Base-by-base conservation (phyloP, 2,113 vertebrate species). In the Amblyopsis rosae region DNA sequence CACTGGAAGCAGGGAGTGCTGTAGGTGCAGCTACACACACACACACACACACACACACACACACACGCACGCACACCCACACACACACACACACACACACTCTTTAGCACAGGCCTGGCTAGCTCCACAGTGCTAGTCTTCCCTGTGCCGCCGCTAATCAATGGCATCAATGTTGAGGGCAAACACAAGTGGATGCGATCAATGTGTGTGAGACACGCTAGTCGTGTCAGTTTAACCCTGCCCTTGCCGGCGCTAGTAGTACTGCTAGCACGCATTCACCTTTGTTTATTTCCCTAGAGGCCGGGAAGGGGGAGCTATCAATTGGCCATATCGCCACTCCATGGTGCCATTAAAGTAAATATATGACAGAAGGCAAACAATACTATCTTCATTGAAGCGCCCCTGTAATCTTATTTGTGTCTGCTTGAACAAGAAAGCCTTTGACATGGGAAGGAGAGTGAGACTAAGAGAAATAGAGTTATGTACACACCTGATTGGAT, bases 1-100 rank as follows among this genome's bases (percentile, higher is more conserved):
- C 79, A 84, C 70, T 76, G 84, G 81, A 79, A 84, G 69, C 50
- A 70, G 61, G 70, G 69, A 60, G 54, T 60, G 56, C 81, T 87
- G 60, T 72, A 35, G 69, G 81, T 86, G 64, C 82, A 77, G 59
- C 35, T 8, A 41, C 35, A 41, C 35, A 41, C 35, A 41, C 35
- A 41, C 35, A 41, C 35, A 41, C 6, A 6, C 35, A 41, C 35
- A 41, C 35, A 41, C 35, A 41, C 35, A 41, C 35, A 41, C 35
- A 19, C 19, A 19, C 19, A 19, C 19, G 19, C 19, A 1, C 1
- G 19, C 19, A 19, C 19, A 19, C 19, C 1, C 19, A 19, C 19
- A 19, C 19, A 1, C 19, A 19, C 19, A 19, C 26, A 26, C 26
- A 2, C 2, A 26, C 26, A 26, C 26, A 26, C 26, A 26, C 26